These are phyloP conservation scores for Zaprionus lachaisei DNA, from an alignment of 1,140 invertebrate genomes.

Conservation along the genomic window DNA sequence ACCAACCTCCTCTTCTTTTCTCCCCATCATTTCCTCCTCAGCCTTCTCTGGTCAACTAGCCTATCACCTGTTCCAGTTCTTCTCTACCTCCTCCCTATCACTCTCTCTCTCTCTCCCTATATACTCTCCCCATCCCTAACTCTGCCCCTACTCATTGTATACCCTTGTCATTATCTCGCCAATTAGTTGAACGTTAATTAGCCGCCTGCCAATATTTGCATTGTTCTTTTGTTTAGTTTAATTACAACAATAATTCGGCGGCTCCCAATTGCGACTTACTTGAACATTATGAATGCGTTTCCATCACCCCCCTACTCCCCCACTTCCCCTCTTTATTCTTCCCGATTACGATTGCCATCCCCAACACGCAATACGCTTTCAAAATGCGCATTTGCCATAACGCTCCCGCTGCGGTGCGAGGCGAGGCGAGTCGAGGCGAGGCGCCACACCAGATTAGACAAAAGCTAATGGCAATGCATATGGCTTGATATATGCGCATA, in stretches of 20 bases:
- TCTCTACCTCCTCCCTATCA: neutral
- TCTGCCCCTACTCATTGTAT: slow-evolving; percentile 1
- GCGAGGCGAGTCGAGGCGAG: neutral
- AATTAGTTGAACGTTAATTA: slow-evolving; percentile 70
- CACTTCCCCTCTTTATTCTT: neutral
- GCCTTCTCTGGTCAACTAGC: neutral
- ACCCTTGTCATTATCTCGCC: slow-evolving; percentile 57
- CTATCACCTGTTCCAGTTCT: neutral
- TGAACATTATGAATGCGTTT: slow-evolving; percentile 35
- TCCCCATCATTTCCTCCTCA: neutral
- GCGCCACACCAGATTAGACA: slow-evolving; percentile 58
- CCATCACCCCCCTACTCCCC: neutral
- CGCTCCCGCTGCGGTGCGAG: neutral
- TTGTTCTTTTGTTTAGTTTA: slow-evolving; percentile 50
- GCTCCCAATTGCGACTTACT: slow-evolving; percentile 42
- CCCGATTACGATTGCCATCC: neutral
- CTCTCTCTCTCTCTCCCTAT: neutral
- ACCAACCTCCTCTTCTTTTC: neutral
- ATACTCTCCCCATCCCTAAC: neutral
- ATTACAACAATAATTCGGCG: slow-evolving; percentile 49
- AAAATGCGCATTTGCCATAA: slow-evolving; percentile 58
- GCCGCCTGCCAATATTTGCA: slow-evolving; percentile 60
- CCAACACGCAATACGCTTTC: slow-evolving; percentile 53
- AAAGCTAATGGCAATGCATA: slow-evolving; percentile 53
- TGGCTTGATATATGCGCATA: slow-evolving; percentile 35